These are phyloP conservation scores for Drosophila anomalata DNA, from an alignment of 2,888 invertebrate species.

Conservation along the genomic window DNA sequence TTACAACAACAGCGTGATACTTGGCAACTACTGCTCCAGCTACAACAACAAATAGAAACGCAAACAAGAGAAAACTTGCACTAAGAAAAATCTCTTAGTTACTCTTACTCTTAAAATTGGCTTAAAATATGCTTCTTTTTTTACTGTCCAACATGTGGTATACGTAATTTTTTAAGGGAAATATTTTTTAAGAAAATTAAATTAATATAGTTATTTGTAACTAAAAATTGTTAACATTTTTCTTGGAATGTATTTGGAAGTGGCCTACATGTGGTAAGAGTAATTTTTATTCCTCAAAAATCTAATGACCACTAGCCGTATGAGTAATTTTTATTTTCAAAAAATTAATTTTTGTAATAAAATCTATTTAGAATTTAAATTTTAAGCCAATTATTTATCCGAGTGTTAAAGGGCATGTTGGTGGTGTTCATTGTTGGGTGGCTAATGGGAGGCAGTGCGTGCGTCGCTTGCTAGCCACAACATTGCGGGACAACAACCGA, in stretches of 20 bases:
- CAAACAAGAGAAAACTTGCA: conserved; percentile 55
- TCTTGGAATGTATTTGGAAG: neutral
- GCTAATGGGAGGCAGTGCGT: conserved; percentile 27
- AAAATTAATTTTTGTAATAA: neutral
- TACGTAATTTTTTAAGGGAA: neutral
- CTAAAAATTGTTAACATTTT: neutral
- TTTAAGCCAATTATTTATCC: neutral
- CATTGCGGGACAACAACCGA: conserved; percentile 53
- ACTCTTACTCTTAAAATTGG: too few species aligned
- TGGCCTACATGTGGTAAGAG: conserved; percentile 1
- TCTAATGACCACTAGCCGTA: neutral
- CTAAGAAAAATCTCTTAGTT: conserved; percentile 8
- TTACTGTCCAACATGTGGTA: too few species aligned
- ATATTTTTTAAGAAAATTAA: neutral
- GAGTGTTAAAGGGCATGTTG: conserved; percentile 2
- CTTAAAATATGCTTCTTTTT: neutral
- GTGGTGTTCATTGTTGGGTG: too few species aligned
- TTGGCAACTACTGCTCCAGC: conserved; percentile 50
- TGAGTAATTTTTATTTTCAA: neutral
- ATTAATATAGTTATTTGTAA: neutral
- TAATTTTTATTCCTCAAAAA: neutral
- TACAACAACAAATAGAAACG: conserved; percentile 64
- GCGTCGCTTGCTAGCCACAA: conserved; percentile 47
- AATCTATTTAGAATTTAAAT: neutral
- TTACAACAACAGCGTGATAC: conserved; percentile 54